A percentile compares a stretch with the other conserved stretches of the same genome.
Evolutionary conservation across 2,113 vertebrate species (phyloP).

Genomic region (Myotis lucifugus): DNA sequence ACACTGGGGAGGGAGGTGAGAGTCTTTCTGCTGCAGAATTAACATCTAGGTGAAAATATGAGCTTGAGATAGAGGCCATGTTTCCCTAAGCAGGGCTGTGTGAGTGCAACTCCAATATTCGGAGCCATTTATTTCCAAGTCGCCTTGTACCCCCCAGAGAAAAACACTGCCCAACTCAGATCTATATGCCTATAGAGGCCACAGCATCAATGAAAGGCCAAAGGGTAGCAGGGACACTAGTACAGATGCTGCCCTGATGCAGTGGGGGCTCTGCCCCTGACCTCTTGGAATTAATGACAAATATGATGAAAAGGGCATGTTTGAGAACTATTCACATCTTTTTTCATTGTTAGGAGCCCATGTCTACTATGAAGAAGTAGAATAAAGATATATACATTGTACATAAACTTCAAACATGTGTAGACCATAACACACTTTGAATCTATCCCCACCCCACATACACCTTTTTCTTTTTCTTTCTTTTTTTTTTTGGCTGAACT

Average conservation of each 20-base stretch:
- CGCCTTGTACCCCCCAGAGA: neutral
- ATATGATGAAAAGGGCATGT: neutral
- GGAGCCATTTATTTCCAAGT: neutral
- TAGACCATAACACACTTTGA: neutral
- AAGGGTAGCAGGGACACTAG: neutral
- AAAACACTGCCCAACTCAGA: neutral
- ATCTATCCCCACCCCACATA: neutral
- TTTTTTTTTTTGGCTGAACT: neutral
- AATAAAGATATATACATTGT: neutral
- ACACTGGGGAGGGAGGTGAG: neutral
- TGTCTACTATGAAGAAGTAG: neutral
- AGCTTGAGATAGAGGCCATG: neutral
- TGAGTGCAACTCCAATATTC: neutral
- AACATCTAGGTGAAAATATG: neutral
- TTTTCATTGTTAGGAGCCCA: neutral
- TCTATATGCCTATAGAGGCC: slow-evolving; percentile 31
- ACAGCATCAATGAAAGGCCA: neutral
- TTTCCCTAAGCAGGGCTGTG: neutral
- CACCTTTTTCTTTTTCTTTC: neutral
- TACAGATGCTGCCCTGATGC: rapidly evolving
- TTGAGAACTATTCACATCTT: neutral
- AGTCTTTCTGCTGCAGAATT: slow-evolving; percentile 24
- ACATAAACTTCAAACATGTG: neutral
- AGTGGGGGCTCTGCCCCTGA: neutral
- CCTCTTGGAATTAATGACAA: slow-evolving; percentile 42